Conservation (phyloP, 2,888 invertebrate species). For the Tipula helvola region DNA sequence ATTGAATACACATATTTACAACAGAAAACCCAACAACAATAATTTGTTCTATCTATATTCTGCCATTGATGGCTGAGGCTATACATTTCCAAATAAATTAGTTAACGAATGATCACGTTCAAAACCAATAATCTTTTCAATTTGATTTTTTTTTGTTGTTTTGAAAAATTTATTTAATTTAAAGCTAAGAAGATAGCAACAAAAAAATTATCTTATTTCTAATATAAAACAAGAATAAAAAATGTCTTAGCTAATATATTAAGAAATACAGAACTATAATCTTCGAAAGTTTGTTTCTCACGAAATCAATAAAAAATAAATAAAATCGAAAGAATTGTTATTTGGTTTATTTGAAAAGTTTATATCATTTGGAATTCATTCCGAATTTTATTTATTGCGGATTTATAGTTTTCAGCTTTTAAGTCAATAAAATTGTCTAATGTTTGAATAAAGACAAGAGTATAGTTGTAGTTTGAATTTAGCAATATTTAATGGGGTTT, state of each 20-base stretch:
- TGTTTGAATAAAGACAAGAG: neutral
- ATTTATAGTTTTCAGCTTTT: neutral
- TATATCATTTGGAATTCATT: neutral
- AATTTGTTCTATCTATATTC: neutral
- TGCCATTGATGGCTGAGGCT: neutral
- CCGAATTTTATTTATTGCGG: neutral
- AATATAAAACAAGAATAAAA: neutral
- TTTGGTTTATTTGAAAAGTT: neutral
- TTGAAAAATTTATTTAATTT: neutral
- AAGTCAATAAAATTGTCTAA: neutral
- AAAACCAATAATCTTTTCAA: neutral
- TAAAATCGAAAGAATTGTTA: neutral
- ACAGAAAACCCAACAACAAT: neutral
- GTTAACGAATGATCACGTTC: neutral
- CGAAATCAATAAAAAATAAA: neutral
- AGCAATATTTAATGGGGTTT: too few relatives aligned
- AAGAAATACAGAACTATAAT: neutral
- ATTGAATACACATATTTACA: neutral
- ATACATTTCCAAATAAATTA: neutral
- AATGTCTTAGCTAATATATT: neutral
- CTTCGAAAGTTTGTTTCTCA: neutral
- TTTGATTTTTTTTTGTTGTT: neutral
- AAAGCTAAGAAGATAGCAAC: neutral
- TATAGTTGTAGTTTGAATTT: too few relatives aligned
- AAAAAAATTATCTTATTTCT: too few relatives aligned